Base-by-base conservation (phyloP, 1,140 invertebrate species). In the Scaptodrosophila lebanonensis region DNA sequence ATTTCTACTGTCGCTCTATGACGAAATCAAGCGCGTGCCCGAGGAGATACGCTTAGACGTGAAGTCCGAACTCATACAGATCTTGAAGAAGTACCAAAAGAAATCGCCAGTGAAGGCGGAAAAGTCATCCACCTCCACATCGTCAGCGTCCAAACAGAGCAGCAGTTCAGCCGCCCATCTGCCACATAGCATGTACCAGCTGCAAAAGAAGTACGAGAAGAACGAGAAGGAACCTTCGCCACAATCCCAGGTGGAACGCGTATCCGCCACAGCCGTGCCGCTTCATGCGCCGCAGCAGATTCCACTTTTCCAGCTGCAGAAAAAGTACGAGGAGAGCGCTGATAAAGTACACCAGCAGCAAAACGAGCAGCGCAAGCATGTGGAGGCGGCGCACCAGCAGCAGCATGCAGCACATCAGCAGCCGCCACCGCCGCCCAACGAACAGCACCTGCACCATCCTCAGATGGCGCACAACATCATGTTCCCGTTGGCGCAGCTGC, bases 401-500 rank as follows among this genome's bases (percentile, higher is more conserved):
- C 83, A 82, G 18, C 70, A 69, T 22, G 65, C 73, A 2, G 60
- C 68, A 38, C 84, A 85, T 8, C 84, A 86, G 40, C 84, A 71
- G 59, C 83, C 83, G 15, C 84, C 84, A n/a, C 84, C 84, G 17
- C 77, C 77, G 16, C 65, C 77, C 9, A 83, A 77, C 6, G 83
- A 86, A 18, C 82, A 83, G 48, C 84, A 86, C 36, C 42, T 86
- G 22, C 84, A 86, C 45, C 84, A 86, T 39, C 67, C 84, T 9
- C 84, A 85, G 36, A 85, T 85, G 84, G 57, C 77, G 8, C 84
- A 85, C 50, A 79, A 85, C 32, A 85, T 85, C 1, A 85, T 85
- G 83, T 85, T 85, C 16, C 84, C 84, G n/a, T 51, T 85, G 25
- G 56, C 69, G 0, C 83, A 85, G 9, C 47, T 85, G 13, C 83